Evolutionary conservation across 2,888 invertebrate genomes (phyloP), one percentile per base, ranked within the genome.

Genomic region (Tenthredo amoena): DNA sequence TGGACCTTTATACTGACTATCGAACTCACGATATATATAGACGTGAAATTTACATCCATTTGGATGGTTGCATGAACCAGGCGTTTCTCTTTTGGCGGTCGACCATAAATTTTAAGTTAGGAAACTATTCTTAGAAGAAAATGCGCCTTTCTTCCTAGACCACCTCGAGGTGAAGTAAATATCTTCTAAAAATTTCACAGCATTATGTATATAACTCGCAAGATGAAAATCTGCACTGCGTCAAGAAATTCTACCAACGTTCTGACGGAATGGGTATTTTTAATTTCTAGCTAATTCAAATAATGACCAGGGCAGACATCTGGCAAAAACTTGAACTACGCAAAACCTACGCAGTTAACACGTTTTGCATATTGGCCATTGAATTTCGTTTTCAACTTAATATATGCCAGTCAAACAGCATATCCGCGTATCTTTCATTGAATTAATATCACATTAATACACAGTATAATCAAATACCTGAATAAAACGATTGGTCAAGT

Each of bases 281-380:
- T n/a, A 62, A 81, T 62, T 58, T 62, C 9, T 37, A 12, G 40
- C 21, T 26, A 37, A 40, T 50, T 40, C 62, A 1, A 21, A 34
- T 7, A 21, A 62, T 62, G n/a, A 12, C 26, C 21, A 37, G 26
- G 21, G 62, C 37, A 26, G 37, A 6, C 58, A 58, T 81, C 81
- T 40, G 62, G 62, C 40, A 26, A 9, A 47, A 62, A 81, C 50
- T 26, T 50, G 58, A 58, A 81, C 40, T 10, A 40, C 47, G n/a
- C n/a, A 55, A 55, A 77, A 77, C 55, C 18, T 55, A 34, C 81
- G 81, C 81, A 81, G 81, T 81, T 62, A 81, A 81, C 58, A 40
- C 40, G 81, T 81, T 62, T 62, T 58, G 58, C 58, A 40, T 40
- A 62, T 62, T 62, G 40, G 15, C 50, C 55, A 62, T 81, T 40